phyloP scores from a whole-genome alignment of 1,140 invertebrate species.

The Bicyclus anynana region DNA sequence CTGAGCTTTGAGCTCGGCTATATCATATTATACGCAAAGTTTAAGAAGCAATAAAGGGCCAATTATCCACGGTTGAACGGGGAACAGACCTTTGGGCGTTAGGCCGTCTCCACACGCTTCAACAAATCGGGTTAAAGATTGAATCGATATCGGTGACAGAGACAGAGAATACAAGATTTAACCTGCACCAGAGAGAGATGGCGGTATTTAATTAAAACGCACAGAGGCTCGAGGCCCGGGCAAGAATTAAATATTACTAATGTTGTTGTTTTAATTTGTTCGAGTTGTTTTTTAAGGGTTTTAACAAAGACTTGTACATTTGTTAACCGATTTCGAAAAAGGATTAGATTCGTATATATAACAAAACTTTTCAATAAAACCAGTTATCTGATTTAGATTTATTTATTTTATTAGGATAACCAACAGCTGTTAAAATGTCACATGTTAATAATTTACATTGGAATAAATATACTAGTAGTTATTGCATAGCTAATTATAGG shows the following conservation, averaged over 20 bases:
- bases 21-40: not conserved
- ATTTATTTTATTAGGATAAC: no score
- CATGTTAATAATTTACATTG: no score
- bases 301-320: not conserved
- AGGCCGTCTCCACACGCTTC: slow-evolving; percentile 24
- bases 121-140: slow-evolving; percentile 31
- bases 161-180: slow-evolving; percentile 8
- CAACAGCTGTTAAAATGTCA: no score
- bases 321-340: no score
- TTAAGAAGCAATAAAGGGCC: not conserved
- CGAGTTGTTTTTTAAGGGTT: not conserved
- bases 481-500: no score
- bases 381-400: no score
- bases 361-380: no score
- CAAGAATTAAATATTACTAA: slow-evolving; percentile 9
- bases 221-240: slow-evolving; percentile 3
- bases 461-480: no score
- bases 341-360: no score
- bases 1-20: not conserved
- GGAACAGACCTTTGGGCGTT: slow-evolving; percentile 16
- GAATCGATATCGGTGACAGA: slow-evolving; percentile 26
- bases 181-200: not conserved
- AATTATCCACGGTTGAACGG: slow-evolving; percentile 3
- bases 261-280: slow-evolving; percentile 7
- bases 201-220: slow-evolving; percentile 24